Percentiles rank a stretch among this genome's conserved stretches.
Conservation (phyloP, 2,888 invertebrate genomes). For the Tetramorium bicarinatum region DNA sequence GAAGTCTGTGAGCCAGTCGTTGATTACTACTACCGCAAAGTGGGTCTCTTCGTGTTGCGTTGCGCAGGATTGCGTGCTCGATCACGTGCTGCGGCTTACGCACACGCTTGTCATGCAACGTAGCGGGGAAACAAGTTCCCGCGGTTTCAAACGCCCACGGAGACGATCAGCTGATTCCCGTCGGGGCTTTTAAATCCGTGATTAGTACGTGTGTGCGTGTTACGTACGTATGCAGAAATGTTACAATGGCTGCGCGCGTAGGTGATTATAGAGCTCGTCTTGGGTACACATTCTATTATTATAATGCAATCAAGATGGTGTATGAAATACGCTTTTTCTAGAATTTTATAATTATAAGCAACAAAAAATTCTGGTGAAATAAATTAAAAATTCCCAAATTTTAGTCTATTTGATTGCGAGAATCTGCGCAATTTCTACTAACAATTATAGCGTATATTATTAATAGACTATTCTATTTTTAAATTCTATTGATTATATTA, state of each 20-base stretch:
- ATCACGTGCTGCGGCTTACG: conserved; percentile 72
- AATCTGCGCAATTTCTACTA: neutral
- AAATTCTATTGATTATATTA: neutral
- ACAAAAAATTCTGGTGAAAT: neutral
- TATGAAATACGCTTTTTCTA: neutral
- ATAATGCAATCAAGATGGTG: neutral
- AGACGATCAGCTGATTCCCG: conserved; percentile 67
- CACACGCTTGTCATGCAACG: conserved; percentile 62
- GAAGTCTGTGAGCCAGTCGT: conserved; percentile 29
- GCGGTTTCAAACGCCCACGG: conserved; percentile 47
- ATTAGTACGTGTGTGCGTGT: neutral
- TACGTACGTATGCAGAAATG: neutral
- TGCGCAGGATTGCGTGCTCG: conserved; percentile 63
- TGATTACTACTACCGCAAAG: conserved; percentile 56
- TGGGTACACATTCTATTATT: neutral
- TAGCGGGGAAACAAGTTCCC: conserved; percentile 51
- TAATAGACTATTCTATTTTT: neutral
- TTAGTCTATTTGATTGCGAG: neutral
- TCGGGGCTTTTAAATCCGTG: conserved; percentile 42
- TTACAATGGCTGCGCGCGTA: neutral
- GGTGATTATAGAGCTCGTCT: neutral
- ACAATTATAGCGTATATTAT: neutral
- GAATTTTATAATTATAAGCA: neutral
- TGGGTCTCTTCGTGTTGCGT: conserved; percentile 58
- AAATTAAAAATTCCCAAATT: neutral